Conservation (phyloP, 1,140 invertebrate genomes). For the Parapsyche elsis region DNA sequence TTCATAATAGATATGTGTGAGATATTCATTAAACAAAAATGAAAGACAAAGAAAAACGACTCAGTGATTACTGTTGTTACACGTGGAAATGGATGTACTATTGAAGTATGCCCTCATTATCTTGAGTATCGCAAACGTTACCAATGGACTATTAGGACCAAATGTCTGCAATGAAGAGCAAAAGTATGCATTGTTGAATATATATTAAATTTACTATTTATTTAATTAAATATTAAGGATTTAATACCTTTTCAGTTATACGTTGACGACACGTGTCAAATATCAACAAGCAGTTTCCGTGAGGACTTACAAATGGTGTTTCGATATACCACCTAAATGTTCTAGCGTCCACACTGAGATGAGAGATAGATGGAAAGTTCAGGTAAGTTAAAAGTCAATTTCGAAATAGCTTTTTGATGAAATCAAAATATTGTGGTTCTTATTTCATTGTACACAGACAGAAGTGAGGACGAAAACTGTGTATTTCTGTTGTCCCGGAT, state of each 20-base stretch:
- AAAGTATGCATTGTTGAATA: conserved; percentile 60
- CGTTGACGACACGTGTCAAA: conserved; percentile 69
- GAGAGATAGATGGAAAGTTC: conserved; percentile 68
- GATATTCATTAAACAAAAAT: conserved; percentile 18
- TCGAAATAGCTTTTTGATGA: background rate
- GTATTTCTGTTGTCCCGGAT: conserved; percentile 68
- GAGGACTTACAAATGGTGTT: conserved; percentile 75
- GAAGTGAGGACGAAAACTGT: conserved; percentile 64
- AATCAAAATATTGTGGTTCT: background rate
- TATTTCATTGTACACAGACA: conserved; percentile 59
- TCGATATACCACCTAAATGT: conserved; percentile 76
- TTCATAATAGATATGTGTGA: conserved; percentile 5
- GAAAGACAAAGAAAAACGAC: conserved; percentile 26
- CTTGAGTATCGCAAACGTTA: conserved; percentile 52
- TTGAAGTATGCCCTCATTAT: conserved; percentile 30
- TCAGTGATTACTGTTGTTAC: background rate
- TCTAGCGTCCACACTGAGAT: conserved; percentile 72
- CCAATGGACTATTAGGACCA: conserved; percentile 60
- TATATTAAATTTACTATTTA: background rate
- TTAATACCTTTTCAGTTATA: conserved; percentile 66
- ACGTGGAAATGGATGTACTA: conserved; percentile 36
- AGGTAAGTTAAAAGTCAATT: conserved; percentile 64
- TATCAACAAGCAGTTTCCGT: conserved; percentile 73
- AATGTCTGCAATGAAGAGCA: conserved; percentile 66
- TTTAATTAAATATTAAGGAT: conserved; percentile 28